Base-by-base conservation (phyloP, 1,140 invertebrate species). In the Aricia agestis region DNA sequence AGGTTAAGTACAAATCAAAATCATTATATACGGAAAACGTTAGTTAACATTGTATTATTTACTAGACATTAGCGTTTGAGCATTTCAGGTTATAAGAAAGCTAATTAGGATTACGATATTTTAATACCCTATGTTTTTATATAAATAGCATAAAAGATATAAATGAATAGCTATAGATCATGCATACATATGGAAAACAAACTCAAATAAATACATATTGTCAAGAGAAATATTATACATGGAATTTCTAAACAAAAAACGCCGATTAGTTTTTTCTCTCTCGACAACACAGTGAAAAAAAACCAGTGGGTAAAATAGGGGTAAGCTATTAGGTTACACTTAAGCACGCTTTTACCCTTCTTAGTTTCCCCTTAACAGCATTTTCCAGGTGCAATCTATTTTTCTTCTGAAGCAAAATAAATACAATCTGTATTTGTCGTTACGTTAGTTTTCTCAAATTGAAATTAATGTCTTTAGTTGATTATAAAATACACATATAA, bases 321-420 rank as follows among this genome's bases (percentile, higher is more conserved):
- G 86, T 84, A 91, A 89, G 87, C 86, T 15, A 52, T 52, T 13
- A 74, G 82, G 70, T 85, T 86, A 88, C 84, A 89, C 84, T 88
- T 89, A 83, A 82, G 82, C 80, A 82, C 80, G 76, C 76, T 72
- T 73, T 91, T 91, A 91, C 89, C 89, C 86, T 87, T 89, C 80
- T 91, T 77, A 90, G 87, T 86, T 86, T 90, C 81, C 83, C 82
- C 85, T 89, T 90, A 80, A 84, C 86, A 78, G 87, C 89, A 78
- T 87, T 89, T 85, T 91, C 89, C 89, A 88, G 87, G 69, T 90
- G 89, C 85, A 91, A 91, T 90, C 87, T 91, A 90, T 91, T 91
- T 91, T 91, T 91, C 78, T 91, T 91, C 89, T 91, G 89, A 86
- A 90, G 87, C 87, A 89, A 91, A 91, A 91, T 81, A 91, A 89